Conservation (phyloP, 2,797 vertebrate species). For the Sebastes oblongus region DNA sequence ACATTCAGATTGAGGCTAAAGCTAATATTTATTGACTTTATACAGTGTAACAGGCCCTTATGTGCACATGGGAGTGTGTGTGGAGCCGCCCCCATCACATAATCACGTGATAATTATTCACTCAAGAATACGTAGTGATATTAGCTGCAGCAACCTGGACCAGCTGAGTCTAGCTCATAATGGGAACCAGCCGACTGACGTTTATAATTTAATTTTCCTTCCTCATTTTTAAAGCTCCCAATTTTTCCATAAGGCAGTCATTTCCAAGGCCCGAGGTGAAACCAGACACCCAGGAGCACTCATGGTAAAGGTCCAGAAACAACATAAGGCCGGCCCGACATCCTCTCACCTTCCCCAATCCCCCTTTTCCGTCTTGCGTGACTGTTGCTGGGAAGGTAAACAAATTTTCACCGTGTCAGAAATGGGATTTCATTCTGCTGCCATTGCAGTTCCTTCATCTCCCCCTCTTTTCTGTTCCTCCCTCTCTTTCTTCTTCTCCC, state of each 20-base stretch:
- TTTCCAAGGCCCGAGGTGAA: slow-evolving; percentile 73
- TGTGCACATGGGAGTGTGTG: slow-evolving; percentile 4
- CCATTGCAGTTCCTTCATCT: slow-evolving; percentile 67
- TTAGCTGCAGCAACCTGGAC: slow-evolving; percentile 11
- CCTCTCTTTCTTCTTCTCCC: slow-evolving; percentile 51
- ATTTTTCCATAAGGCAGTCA: slow-evolving; percentile 73
- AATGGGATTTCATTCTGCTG: slow-evolving; percentile 71
- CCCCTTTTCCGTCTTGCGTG: slow-evolving; percentile 34
- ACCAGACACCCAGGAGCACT: slow-evolving; percentile 72
- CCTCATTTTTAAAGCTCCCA: slow-evolving; percentile 62
- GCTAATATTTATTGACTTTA: slow-evolving; percentile 61
- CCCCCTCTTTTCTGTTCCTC: slow-evolving; percentile 46
- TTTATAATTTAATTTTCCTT: slow-evolving; percentile 63
- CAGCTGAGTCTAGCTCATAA: slow-evolving; percentile 57
- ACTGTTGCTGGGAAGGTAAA: slow-evolving; percentile 73
- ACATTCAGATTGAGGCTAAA: slow-evolving; percentile 45
- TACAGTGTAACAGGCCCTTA: slow-evolving; percentile 13
- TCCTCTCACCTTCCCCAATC: slow-evolving; percentile 69
- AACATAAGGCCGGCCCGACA: slow-evolving; percentile 66
- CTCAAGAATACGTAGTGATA: slow-evolving; percentile 16
- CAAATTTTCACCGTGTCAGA: slow-evolving; percentile 61
- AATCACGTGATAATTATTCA: slow-evolving; percentile 54
- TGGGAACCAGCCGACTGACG: slow-evolving; percentile 61
- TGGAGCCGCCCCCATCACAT: neutral
- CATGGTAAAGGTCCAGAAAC: slow-evolving; percentile 76